These are phyloP conservation scores for Zaprionus africanus DNA, from an alignment of 1,140 invertebrate species.

Conservation along the genomic window DNA sequence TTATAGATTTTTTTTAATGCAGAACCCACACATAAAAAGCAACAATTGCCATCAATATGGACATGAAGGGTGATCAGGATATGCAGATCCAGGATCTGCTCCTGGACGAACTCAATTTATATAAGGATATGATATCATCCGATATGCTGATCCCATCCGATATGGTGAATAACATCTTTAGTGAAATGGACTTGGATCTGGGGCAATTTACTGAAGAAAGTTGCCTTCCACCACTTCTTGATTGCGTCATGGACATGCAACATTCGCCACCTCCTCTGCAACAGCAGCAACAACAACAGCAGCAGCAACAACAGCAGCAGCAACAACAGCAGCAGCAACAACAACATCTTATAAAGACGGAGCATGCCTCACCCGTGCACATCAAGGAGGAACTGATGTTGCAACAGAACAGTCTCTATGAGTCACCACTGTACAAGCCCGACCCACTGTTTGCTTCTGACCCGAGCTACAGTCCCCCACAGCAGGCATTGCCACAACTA, in stretches of 20 bases:
- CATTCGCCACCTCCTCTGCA: constrained; percentile 16
- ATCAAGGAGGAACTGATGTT: constrained; percentile 61
- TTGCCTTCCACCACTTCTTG: constrained; percentile 21
- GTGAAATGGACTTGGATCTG: constrained; percentile 68
- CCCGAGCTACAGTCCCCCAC: constrained; percentile 37
- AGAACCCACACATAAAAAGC: constrained; percentile 13
- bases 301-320: constrained; percentile 16
- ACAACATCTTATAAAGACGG: constrained; percentile 52
- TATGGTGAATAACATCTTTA: constrained; percentile 72
- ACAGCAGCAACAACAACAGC: constrained; percentile 18
- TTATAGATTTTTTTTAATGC: constrained; percentile 9
- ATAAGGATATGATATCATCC: constrained; percentile 73
- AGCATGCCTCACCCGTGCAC: constrained; percentile 62
- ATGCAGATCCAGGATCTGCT: constrained; percentile 55
- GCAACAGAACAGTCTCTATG: constrained; percentile 33
- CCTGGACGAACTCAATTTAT: constrained; percentile 73
- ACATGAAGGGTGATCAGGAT: constrained; percentile 36
- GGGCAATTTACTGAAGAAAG: constrained; percentile 50
- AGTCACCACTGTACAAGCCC: constrained; percentile 55
- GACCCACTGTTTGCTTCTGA: constrained; percentile 69
- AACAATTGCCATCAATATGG: constrained; percentile 1
- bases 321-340: constrained; percentile 19
- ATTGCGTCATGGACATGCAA: constrained; percentile 35
- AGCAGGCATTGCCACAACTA: constrained; percentile 40
- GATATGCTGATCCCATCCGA: constrained; percentile 75